These are phyloP conservation scores for Aphelinus certus DNA, from an alignment of 1,140 invertebrate species.

Conservation along the genomic window DNA sequence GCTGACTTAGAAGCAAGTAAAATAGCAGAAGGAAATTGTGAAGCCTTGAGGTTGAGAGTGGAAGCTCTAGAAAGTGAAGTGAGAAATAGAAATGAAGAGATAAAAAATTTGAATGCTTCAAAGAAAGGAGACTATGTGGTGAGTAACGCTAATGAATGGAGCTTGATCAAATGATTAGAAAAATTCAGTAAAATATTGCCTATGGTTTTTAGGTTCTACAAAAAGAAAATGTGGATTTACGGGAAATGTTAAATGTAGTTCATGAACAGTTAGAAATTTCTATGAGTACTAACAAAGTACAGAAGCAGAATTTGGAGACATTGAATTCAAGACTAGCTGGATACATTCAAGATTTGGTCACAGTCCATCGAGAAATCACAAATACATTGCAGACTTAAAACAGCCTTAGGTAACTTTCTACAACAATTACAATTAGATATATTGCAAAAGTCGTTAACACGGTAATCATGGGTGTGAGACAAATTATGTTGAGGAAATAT, in stretches of 20 bases:
- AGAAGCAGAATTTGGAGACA: constrained; percentile 84
- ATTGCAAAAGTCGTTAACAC: constrained; percentile 39
- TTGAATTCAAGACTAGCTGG: constrained; percentile 84
- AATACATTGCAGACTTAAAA: constrained; percentile 80
- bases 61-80: constrained; percentile 81
- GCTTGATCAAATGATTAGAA: background rate
- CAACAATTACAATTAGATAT: constrained; percentile 54
- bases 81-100: constrained; percentile 81
- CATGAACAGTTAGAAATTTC: constrained; percentile 87
- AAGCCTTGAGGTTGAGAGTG: constrained; percentile 76
- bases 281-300: constrained; percentile 82
- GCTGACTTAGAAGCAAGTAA: constrained; percentile 78
- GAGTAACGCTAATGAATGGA: constrained; percentile 36
- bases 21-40: constrained; percentile 64
- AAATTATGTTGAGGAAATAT: constrained; percentile 40
- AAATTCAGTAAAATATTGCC: constrained; percentile 14
- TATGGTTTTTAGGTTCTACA: constrained; percentile 67
- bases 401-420: constrained; percentile 57
- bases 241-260: constrained; percentile 76
- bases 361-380: constrained; percentile 85
- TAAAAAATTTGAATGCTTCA: constrained; percentile 68
- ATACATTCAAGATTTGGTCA: constrained; percentile 86
- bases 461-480: constrained; percentile 33
- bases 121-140: constrained; percentile 66
- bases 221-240: constrained; percentile 79